Evolutionary conservation across 2,113 vertebrate genomes (phyloP), one percentile per base, ranked within the genome.

Genomic region (Nothoprocta pentlandii): DNA sequence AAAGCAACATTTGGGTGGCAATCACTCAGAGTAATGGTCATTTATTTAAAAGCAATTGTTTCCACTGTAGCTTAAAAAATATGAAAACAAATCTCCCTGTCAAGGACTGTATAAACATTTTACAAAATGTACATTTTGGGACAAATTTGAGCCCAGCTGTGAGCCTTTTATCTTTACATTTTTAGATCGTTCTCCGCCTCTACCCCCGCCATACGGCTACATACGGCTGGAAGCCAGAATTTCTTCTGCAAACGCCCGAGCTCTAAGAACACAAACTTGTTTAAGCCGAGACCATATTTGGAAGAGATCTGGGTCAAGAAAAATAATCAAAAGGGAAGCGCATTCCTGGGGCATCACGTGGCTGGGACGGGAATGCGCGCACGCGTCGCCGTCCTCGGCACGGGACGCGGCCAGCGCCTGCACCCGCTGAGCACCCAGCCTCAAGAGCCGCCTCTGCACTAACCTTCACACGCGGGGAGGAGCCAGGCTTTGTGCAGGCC

Each of bases 261-360:
- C 71, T 94, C 96, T 75, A 97, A 96, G 94, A 96, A 86, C 78
- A 96, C 79, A 83, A 97, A 94, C 85, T 97, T 94, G 84, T 95
- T 95, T 97, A 97, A 95, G 80, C 71, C 58, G 78, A 96, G 95
- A 93, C 95, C 95, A 86, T 96, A 98, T 97, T 93, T 97, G 95
- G 95, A 97, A 97, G 81, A 95, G 81, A 95, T 89, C 80, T 96
- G 94, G 79, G 69, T 97, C 94, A 96, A 97, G 94, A 96, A 96
- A 97, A 98, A 97, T 94, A 97, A 97, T 95, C 89, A 95, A 94
- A 94, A 97, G 95, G 85, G 61, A 79, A 95, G 88, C 44, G 95
- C 97, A 97, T 97, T 97, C 97, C 94, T 97, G 6, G 53, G 78
- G 69, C 42, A 4, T 89, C 94, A 93, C 70, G 89, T 96, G 96